phyloP scores from a whole-genome alignment of 2,888 invertebrate genomes.

The Priocnemis perturbator region DNA sequence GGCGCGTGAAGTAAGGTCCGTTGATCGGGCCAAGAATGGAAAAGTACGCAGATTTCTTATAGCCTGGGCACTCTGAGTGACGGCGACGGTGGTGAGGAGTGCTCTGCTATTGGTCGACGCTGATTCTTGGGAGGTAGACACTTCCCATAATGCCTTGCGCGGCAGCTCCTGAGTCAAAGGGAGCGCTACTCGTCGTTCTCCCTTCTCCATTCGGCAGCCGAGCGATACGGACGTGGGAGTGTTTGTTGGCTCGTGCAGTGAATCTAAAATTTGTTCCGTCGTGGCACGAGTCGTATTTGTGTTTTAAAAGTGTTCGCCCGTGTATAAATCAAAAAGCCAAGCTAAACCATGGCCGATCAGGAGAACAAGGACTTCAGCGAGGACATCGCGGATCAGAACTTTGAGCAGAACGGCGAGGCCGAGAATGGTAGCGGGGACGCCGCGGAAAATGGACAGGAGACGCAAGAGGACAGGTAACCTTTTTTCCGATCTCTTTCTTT shows the following conservation, averaged over 20 bases:
- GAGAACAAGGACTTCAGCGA: slow-evolving; percentile 74
- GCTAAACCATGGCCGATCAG: slow-evolving; percentile 69
- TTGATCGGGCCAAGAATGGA: too few relatives aligned
- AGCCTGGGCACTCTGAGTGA: neutral
- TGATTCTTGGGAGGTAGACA: slow-evolving; percentile 27
- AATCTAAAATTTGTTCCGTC: slow-evolving; percentile 33
- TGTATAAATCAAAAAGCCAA: slow-evolving; percentile 30
- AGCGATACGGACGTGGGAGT: slow-evolving; percentile 63
- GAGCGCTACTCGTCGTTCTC: slow-evolving; percentile 54
- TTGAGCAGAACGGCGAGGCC: slow-evolving; percentile 78
- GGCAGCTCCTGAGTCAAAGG: slow-evolving; percentile 54
- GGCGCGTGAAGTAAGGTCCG: too few relatives aligned
- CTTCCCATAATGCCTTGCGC: slow-evolving; percentile 62
- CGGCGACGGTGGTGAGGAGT: slow-evolving; percentile 32
- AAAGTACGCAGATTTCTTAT: too few relatives aligned
- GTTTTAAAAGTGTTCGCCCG: slow-evolving; percentile 29
- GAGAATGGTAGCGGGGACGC: slow-evolving; percentile 83
- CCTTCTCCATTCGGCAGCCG: slow-evolving; percentile 72
- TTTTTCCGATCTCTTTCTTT: slow-evolving; percentile 26
- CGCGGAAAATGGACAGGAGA: slow-evolving; percentile 80
- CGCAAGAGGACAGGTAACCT: slow-evolving; percentile 74
- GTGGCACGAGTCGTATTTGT: slow-evolving; percentile 38
- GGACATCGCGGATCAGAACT: slow-evolving; percentile 79
- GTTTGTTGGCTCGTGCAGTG: slow-evolving; percentile 47
- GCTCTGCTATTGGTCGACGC: slow-evolving; percentile 41